Evolutionary conservation across 2,797 vertebrate species (phyloP).

Genomic region (Eupleurogrammus muticus): DNA sequence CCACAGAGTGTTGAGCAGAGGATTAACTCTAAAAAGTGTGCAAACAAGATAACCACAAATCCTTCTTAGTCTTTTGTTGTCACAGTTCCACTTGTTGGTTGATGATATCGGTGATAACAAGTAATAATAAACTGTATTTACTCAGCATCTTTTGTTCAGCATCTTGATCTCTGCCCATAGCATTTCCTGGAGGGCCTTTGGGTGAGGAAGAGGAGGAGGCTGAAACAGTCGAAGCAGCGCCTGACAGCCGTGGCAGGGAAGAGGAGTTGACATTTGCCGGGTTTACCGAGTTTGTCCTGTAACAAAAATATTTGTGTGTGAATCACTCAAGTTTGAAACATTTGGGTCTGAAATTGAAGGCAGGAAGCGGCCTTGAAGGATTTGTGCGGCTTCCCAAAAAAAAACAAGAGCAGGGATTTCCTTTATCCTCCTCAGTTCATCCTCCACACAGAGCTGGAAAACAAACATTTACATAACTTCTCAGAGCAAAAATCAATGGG

Average conservation of each 20-base stretch:
- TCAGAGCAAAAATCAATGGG: not conserved
- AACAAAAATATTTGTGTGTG: slow-evolving; percentile 29
- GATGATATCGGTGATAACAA: not conserved
- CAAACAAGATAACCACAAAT: slow-evolving; percentile 20
- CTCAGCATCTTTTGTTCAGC: too few species aligned
- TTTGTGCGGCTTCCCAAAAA: not conserved
- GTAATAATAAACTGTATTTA: too few species aligned
- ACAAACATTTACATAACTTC: not conserved
- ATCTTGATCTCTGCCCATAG: slow-evolving; percentile 8
- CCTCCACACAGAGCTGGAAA: not conserved
- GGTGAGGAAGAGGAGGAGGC: not conserved
- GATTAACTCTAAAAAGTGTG: slow-evolving; percentile 5
- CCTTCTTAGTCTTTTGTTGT: not conserved
- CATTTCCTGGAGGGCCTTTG: slow-evolving; percentile 3
- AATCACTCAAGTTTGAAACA: slow-evolving; percentile 16
- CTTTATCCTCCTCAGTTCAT: not conserved
- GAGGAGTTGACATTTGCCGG: not conserved
- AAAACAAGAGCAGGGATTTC: not conserved
- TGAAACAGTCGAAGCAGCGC: not conserved
- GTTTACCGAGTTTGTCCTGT: not conserved
- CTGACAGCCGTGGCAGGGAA: not conserved
- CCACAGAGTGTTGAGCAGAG: not conserved
- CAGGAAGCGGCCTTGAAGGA: slow-evolving; percentile 3
- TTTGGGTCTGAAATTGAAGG: slow-evolving; percentile 4
- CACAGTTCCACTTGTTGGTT: not conserved